These are phyloP conservation scores for Coregonus ussuriensis DNA, from an alignment of 2,797 vertebrate genomes.

Conservation along the genomic window DNA sequence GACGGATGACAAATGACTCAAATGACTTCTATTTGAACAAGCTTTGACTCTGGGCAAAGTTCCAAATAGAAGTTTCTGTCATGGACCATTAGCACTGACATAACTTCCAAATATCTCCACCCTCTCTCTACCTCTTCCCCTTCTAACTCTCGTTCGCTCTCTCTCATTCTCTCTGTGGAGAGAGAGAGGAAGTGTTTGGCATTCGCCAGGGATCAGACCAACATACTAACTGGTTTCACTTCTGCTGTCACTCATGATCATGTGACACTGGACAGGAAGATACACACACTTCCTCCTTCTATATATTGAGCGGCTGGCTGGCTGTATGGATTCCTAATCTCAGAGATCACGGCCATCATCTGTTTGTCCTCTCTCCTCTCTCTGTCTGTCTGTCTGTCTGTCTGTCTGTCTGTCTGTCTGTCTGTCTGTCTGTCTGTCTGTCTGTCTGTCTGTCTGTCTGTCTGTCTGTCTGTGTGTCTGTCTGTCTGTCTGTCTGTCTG, in stretches of 20 bases:
- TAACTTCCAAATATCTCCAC: neutral
- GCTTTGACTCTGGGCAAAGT: neutral
- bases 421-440: neutral
- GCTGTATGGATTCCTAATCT: too few species aligned
- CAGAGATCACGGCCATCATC: neutral
- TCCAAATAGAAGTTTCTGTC: neutral
- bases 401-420: neutral
- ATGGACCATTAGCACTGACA: slow-evolving; percentile 20
- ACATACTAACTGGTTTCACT: slow-evolving; percentile 11
- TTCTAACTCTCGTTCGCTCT: neutral
- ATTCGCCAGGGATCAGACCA: slow-evolving; percentile 5
- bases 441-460: too few species aligned
- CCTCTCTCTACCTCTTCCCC: too few species aligned
- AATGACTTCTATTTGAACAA: too few species aligned
- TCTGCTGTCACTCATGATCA: too few species aligned
- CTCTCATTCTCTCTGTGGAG: slow-evolving; percentile 16
- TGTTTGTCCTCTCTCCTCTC: neutral
- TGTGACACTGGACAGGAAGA: too few species aligned
- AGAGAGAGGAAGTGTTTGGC: slow-evolving; percentile 21
- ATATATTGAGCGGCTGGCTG: too few species aligned
- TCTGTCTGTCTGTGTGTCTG: neutral
- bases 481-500: too few species aligned
- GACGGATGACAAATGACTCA: too few species aligned
- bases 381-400: too few species aligned
- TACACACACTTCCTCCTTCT: too few species aligned